phyloP scores from a whole-genome alignment of 2,888 invertebrate genomes.

The Microplitis deprimator region DNA sequence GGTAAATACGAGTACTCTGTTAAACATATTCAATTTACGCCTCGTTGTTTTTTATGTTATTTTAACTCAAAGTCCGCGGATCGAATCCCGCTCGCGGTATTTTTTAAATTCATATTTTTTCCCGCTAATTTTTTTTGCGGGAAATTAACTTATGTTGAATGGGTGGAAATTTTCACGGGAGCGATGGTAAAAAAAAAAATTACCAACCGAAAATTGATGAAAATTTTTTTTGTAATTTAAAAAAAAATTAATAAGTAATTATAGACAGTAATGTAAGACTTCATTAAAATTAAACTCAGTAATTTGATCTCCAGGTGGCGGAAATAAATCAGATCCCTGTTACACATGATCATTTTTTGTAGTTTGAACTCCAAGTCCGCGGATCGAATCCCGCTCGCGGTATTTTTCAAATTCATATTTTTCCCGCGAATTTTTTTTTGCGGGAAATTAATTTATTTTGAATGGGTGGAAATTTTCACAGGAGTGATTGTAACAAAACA shows the following conservation, averaged over 20 bases:
- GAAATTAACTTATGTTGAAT: too few relatives aligned
- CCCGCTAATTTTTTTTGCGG: background rate
- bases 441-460: too few relatives aligned
- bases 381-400: background rate
- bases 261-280: too few relatives aligned
- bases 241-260: too few relatives aligned
- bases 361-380: background rate
- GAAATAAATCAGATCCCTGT: constrained; percentile 17
- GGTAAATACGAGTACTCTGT: constrained; percentile 18
- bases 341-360: background rate
- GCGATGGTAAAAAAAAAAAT: too few relatives aligned
- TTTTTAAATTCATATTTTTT: background rate
- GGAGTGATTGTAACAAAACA: too few relatives aligned
- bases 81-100: background rate
- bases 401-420: background rate
- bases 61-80: background rate
- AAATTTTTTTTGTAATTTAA: too few relatives aligned
- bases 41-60: background rate
- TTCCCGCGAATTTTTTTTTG: background rate
- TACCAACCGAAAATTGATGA: too few relatives aligned
- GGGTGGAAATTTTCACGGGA: too few relatives aligned
- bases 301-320: background rate
- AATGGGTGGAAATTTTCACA: too few relatives aligned
- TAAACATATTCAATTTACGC: constrained; percentile 1
- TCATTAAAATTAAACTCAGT: too few relatives aligned